These are phyloP conservation scores for Ryuthela nishihirai DNA, from an alignment of 2,888 invertebrate genomes.

Conservation along the genomic window DNA sequence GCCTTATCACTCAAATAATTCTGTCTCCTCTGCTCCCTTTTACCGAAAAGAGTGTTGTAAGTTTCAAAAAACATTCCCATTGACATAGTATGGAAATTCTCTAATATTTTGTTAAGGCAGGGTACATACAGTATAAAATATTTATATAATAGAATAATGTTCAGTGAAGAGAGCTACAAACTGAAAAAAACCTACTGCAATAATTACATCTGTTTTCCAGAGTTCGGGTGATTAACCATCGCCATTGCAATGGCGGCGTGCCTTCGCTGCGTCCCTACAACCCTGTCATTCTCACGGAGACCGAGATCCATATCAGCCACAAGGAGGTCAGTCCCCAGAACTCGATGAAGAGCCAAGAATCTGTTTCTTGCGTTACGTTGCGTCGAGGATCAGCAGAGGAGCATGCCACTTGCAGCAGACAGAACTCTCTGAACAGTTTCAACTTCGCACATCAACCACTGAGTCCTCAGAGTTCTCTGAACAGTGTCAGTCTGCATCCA, in stretches of 20 bases:
- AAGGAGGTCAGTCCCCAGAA: constrained; percentile 62
- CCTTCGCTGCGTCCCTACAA: constrained; percentile 47
- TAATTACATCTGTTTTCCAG: too few species aligned
- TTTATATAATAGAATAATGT: too few species aligned
- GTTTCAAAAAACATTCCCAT: too few species aligned
- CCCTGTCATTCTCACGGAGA: constrained; percentile 27
- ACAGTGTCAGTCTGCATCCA: constrained; percentile 5
- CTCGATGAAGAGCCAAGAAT: constrained; percentile 55
- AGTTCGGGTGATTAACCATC: constrained; percentile 49
- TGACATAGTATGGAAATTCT: too few species aligned
- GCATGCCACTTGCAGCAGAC: constrained; percentile 46
- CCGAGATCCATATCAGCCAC: constrained; percentile 27
- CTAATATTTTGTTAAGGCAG: too few species aligned
- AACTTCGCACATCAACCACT: constrained; percentile 41
- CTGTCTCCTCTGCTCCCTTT: too few species aligned
- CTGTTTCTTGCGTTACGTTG: constrained; percentile 1
- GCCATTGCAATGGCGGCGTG: constrained; percentile 61
- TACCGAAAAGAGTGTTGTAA: too few species aligned
- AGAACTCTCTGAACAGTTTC: constrained; percentile 49
- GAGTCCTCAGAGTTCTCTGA: constrained; percentile 26
- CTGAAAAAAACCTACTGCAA: too few species aligned
- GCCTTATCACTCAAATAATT: too few species aligned
- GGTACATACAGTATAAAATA: too few species aligned
- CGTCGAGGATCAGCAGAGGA: constrained; percentile 39
- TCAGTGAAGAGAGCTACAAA: too few species aligned